Evolutionary conservation across 2,888 invertebrate species (phyloP).

Genomic region (Neelides folsomi): DNA sequence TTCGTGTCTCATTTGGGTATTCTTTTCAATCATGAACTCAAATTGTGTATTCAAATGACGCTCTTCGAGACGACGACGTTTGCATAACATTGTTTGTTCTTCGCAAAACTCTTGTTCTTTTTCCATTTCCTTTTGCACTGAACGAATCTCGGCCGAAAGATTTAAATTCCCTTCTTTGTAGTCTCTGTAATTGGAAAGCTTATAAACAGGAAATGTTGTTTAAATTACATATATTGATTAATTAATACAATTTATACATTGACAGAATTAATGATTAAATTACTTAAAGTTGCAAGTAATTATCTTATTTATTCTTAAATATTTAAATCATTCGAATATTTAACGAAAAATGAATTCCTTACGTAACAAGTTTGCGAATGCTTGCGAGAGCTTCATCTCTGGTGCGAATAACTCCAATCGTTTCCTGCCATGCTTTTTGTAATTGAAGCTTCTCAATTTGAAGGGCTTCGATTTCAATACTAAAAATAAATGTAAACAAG

Average conservation of each 20-base stretch:
- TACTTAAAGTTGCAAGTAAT: not conserved
- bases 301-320: not conserved
- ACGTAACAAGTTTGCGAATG: constrained; percentile 22
- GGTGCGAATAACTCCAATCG: constrained; percentile 27
- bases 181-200: constrained; percentile 4
- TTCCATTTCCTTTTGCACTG: constrained; percentile 20
- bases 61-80: constrained; percentile 28
- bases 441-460: constrained; percentile 32
- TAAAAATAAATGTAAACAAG: constrained; percentile 4
- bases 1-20: constrained; percentile 16
- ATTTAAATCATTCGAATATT: not conserved
- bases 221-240: not conserved
- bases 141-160: constrained; percentile 22
- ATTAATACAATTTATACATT: not conserved
- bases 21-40: constrained; percentile 10
- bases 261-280: too few relatives aligned
- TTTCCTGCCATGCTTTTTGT: constrained; percentile 32
- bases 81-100: constrained; percentile 18
- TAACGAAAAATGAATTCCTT: not conserved
- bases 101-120: constrained; percentile 31
- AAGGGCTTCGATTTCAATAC: constrained; percentile 30
- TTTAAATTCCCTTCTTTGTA: constrained; percentile 22
- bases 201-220: not conserved
- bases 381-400: constrained; percentile 31
- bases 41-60: constrained; percentile 22